phyloP scores from a whole-genome alignment of 2,113 vertebrate genomes.

The Odocoileus virginianus region DNA sequence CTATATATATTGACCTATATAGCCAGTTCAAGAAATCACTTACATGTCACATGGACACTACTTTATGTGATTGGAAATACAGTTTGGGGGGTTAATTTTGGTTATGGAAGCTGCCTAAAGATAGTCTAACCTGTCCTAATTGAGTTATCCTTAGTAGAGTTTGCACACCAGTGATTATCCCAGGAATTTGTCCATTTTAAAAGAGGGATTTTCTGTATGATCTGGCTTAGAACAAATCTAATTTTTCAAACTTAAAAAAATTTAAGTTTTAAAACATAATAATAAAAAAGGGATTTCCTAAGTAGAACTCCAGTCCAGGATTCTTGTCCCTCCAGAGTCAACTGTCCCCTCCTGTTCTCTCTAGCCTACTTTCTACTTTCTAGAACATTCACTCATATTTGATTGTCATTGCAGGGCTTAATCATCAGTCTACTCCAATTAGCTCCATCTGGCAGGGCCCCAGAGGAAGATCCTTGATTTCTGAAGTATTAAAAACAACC shows the following conservation, averaged over 20 bases:
- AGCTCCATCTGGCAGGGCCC: background rate
- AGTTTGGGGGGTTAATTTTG: background rate
- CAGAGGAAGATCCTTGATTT: background rate
- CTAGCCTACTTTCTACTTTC: background rate
- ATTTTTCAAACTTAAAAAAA: background rate
- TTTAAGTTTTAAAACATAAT: background rate
- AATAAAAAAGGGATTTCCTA: background rate
- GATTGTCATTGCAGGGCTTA: background rate
- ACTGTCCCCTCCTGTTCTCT: background rate
- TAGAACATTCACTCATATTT: background rate
- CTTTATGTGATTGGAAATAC: background rate
- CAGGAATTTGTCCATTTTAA: background rate
- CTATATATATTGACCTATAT: background rate
- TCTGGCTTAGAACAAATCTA: background rate
- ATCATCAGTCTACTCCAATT: rapidly evolving
- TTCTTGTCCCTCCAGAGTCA: background rate
- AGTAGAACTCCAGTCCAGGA: background rate
- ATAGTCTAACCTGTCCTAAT: background rate
- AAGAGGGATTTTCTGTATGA: background rate
- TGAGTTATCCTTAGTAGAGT: background rate
- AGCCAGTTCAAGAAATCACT: background rate
- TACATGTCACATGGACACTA: background rate
- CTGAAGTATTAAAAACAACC: background rate
- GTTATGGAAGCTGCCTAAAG: background rate
- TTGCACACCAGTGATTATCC: background rate